A percentile compares a stretch with the other conserved stretches of the same genome.
These are phyloP conservation scores for Latrodectus geometricus DNA, from an alignment of 1,140 invertebrate genomes.

Conservation along the genomic window DNA sequence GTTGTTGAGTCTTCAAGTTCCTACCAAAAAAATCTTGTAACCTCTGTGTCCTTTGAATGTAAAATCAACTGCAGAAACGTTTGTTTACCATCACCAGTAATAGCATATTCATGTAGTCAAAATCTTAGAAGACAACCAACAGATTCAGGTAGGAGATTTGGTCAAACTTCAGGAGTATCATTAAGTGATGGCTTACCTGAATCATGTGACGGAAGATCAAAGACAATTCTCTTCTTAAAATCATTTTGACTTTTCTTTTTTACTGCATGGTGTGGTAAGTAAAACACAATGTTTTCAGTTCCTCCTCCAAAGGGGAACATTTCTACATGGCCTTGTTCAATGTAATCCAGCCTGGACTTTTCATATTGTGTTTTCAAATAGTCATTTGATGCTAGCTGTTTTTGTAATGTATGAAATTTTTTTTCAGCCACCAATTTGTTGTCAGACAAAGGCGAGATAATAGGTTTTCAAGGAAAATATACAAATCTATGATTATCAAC, in stretches of 20 bases:
- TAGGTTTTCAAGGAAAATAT: too few species aligned
- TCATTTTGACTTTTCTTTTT: too few species aligned
- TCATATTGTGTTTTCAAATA: not conserved
- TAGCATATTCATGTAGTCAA: not conserved
- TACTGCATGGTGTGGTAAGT: too few species aligned
- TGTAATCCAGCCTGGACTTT: too few species aligned
- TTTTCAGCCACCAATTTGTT: too few species aligned
- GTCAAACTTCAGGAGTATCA: not conserved
- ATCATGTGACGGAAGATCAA: too few species aligned
- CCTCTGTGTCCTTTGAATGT: not conserved
- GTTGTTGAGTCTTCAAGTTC: not conserved
- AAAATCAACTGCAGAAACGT: slow-evolving; percentile 31
- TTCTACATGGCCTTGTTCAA: too few species aligned
- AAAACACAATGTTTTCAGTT: not conserved
- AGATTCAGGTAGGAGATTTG: slow-evolving; percentile 10
- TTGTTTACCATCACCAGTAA: slow-evolving; percentile 7
- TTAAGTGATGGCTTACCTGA: too few species aligned
- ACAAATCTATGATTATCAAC: too few species aligned
- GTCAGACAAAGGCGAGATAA: too few species aligned
- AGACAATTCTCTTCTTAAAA: too few species aligned
- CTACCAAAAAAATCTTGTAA: not conserved
- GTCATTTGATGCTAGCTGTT: not conserved
- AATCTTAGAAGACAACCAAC: slow-evolving; percentile 11
- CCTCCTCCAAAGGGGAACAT: too few species aligned
- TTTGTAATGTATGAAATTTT: not conserved